Percentiles rank a stretch among this genome's conserved stretches.
phyloP scores from a whole-genome alignment of 2,888 invertebrate genomes.

The Phyto melanocephala region DNA sequence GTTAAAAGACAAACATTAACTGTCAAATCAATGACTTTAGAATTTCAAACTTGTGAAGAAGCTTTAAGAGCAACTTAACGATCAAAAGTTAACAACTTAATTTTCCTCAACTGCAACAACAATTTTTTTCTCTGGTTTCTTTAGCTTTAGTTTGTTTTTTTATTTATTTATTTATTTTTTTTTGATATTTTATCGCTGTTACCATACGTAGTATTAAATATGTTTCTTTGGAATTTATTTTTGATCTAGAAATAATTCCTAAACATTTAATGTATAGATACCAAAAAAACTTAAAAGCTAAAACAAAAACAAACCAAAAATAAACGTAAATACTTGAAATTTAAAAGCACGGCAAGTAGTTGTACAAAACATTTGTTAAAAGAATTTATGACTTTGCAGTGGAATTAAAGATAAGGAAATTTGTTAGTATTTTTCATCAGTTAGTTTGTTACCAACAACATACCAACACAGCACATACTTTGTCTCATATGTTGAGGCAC shows the following conservation, averaged over 20 bases:
- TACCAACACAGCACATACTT: neutral
- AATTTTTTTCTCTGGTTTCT: neutral
- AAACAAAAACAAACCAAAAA: neutral
- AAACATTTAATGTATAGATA: neutral
- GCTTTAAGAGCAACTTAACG: neutral
- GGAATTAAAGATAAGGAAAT: slow-evolving; percentile 53
- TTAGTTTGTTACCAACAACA: neutral
- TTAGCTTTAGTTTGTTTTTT: neutral
- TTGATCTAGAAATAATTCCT: slow-evolving; percentile 5
- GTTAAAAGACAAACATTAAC: slow-evolving; percentile 1
- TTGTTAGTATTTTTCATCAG: neutral
- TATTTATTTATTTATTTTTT: neutral
- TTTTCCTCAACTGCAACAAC: neutral
- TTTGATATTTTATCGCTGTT: neutral
- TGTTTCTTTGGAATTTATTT: slow-evolving; percentile 6
- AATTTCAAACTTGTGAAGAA: neutral
- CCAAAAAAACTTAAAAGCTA: neutral
- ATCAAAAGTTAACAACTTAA: slow-evolving; percentile 25
- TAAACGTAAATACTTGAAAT: neutral
- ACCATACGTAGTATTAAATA: neutral
- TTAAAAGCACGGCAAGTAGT: neutral
- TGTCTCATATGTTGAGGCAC: neutral
- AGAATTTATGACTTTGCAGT: slow-evolving; percentile 53
- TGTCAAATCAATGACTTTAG: neutral
- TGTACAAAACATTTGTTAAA: neutral